phyloP scores from a whole-genome alignment of 2,888 invertebrate genomes.

The Matsumyia berberina region DNA sequence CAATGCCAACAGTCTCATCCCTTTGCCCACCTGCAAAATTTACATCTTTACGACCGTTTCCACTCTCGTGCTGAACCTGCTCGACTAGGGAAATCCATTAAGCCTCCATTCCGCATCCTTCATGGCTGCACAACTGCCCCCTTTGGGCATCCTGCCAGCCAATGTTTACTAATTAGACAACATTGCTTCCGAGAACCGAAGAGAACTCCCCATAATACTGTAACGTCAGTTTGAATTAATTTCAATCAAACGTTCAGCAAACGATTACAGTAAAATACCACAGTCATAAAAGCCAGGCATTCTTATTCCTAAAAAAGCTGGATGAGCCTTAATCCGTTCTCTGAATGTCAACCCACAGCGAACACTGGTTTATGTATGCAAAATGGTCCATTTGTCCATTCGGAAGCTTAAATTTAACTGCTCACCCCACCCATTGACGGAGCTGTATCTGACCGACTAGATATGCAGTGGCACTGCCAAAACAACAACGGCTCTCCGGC shows the following conservation, averaged over 20 bases:
- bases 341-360: conserved; percentile 55
- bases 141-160: neutral
- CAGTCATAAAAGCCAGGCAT: conserved; percentile 58
- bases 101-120: too few relatives aligned
- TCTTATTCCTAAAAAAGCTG: conserved; percentile 27
- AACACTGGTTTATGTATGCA: conserved; percentile 61
- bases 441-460: conserved; percentile 18
- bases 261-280: conserved; percentile 60
- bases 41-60: too few relatives aligned
- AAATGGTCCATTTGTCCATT: conserved; percentile 72
- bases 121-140: neutral
- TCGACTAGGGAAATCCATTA: too few relatives aligned
- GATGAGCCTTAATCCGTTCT: neutral
- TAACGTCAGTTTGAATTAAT: conserved; percentile 56
- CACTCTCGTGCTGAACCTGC: too few relatives aligned
- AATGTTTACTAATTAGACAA: conserved; percentile 16
- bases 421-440: conserved; percentile 67
- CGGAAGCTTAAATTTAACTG: conserved; percentile 66
- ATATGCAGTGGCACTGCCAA: neutral
- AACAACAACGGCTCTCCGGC: conserved; percentile 4
- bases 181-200: neutral
- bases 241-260: conserved; percentile 64
- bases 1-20: too few relatives aligned
- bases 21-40: too few relatives aligned
- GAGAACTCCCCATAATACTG: conserved; percentile 1